Percentiles rank a stretch among this genome's conserved stretches.
Conservation (phyloP, 1,140 invertebrate species). For the Pectinophora gossypiella region DNA sequence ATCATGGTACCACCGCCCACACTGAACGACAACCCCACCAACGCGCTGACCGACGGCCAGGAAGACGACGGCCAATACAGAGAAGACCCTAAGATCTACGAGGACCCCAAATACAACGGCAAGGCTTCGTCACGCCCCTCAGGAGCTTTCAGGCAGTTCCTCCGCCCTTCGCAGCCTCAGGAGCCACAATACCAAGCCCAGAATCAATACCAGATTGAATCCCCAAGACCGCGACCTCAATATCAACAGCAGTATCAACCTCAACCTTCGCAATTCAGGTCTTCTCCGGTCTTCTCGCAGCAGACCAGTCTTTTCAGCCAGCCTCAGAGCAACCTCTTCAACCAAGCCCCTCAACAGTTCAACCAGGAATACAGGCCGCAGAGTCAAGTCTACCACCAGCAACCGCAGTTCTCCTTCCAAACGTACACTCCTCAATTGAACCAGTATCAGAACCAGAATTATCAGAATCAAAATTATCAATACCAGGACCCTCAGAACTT, state of each 20-base stretch:
- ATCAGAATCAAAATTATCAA: conserved; percentile 44
- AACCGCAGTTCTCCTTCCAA: conserved; percentile 65
- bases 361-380: conserved; percentile 40
- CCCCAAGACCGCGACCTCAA: conserved; percentile 20
- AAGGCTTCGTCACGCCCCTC: conserved; percentile 57
- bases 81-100: conserved; percentile 87
- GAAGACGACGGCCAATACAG: conserved; percentile 89
- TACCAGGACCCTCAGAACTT: conserved; percentile 61
- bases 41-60: conserved; percentile 78
- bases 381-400: conserved; percentile 62
- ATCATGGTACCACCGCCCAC: conserved; percentile 89
- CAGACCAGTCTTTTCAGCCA: conserved; percentile 26
- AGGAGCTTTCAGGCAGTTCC: conserved; percentile 44
- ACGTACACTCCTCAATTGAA: conserved; percentile 41
- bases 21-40: conserved; percentile 58
- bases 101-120: conserved; percentile 82
- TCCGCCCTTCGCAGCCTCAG: conserved; percentile 45
- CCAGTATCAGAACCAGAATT: conserved; percentile 37
- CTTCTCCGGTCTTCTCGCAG: conserved; percentile 36
- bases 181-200: conserved; percentile 32
- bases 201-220: conserved; percentile 13
- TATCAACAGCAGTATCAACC: conserved; percentile 32
- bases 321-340: background rate
- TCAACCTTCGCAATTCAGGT: conserved; percentile 29
- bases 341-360: conserved; percentile 52